Base-by-base conservation (phyloP, 2,113 vertebrate species). In the Silurus glanis region DNA sequence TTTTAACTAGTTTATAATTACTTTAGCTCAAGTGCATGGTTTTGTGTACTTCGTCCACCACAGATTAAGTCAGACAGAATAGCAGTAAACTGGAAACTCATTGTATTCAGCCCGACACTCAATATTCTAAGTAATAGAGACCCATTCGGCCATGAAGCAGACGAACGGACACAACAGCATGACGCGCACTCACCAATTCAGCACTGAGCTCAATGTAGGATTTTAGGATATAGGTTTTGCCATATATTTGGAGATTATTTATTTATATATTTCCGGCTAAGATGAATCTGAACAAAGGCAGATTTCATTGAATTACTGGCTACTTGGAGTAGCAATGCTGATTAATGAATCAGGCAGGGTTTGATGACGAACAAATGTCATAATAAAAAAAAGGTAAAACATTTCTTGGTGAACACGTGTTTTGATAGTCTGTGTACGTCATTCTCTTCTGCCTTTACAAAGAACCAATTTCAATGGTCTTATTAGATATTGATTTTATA, bases 241-340 rank as follows among this genome's bases (percentile, higher is more conserved):
- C 51, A 71, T 9, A 14, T 25, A 47, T 25, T 84, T 47, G 6
- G 49, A 84, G 83, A 71, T 49, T 76, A 47, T 8, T 37, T 37
- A 37, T 37, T 37, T 37, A 37, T 37, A 37, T 16, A 51, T 84
- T 84, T 53, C 45, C 53, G n/a, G 56, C 47, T 56, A 75, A 17
- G 6, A 62, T 7, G 49, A n/a, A 53, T 62, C 37, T 17, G 12
- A 28, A 61, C 37, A 58, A 58, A 67, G 66, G 58, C n/a, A 72
- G 19, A 84, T 62, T 85, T 62, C 56, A 49, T 53, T 16, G 14
- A 84, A 75, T 51, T 71, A 84, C 13, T n/a, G 56, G 83, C 8
- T 16, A 51, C 55, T 75, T 75, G 2, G 51, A 9, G 71, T n/a
- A 25, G n/a, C 45, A 56, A 19, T 61, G 71, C 13, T 14, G 47